Conservation (phyloP, 2,797 vertebrate genomes). For the Coilia nasus region DNA sequence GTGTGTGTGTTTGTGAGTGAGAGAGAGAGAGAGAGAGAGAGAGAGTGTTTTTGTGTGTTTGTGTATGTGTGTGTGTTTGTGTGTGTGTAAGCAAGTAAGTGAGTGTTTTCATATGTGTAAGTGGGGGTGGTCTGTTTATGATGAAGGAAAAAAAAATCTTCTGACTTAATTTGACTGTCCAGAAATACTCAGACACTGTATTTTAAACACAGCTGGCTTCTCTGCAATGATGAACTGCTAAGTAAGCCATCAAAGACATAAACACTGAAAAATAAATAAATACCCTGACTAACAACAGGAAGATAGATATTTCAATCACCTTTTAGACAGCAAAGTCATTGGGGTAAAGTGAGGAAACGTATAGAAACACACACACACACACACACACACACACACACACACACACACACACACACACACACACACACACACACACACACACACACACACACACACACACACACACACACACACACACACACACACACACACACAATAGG, state of each 20-base stretch:
- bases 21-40: neutral
- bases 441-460: no score
- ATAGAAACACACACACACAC: neutral
- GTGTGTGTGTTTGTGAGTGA: no score
- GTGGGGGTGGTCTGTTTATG: neutral
- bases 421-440: no score
- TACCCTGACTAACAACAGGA: neutral
- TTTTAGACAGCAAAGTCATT: neutral
- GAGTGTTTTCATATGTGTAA: neutral
- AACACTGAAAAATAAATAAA: neutral
- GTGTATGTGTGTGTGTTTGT: neutral
- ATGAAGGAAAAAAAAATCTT: neutral
- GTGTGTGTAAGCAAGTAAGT: neutral
- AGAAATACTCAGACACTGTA: neutral
- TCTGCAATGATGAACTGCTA: neutral
- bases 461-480: no score
- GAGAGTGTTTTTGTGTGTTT: constrained; percentile 1
- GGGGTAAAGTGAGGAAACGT: neutral
- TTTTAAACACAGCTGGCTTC: neutral
- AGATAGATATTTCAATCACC: neutral
- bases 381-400: constrained; percentile 3
- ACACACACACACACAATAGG: neutral
- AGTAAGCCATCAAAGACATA: neutral
- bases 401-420: no score
- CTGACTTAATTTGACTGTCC: neutral